Percentiles rank a stretch among this genome's conserved stretches.
Evolutionary conservation across 2,888 invertebrate genomes (phyloP).

Genomic region (Coremacera marginata): DNA sequence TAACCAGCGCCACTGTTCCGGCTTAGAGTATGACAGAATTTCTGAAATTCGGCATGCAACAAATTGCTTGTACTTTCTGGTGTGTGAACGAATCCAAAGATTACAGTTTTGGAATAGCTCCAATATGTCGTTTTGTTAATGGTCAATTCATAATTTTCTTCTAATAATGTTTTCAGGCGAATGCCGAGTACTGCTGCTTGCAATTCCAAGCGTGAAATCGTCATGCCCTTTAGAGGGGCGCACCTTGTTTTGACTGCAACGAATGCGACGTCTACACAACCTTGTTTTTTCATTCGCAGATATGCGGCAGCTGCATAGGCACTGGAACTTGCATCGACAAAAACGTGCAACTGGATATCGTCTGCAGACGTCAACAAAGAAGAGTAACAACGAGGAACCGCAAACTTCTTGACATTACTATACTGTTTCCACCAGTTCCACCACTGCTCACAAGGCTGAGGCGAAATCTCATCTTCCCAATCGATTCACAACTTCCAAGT

Average conservation of each 20-base stretch:
- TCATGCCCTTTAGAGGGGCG: background rate
- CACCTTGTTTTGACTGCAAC: background rate
- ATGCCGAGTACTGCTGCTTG: slow-evolving; percentile 43
- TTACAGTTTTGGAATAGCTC: slow-evolving; percentile 8
- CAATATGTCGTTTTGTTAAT: background rate
- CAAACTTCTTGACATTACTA: too few species aligned
- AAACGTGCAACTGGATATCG: too few species aligned
- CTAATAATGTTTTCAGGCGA: background rate
- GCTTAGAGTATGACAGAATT: slow-evolving; percentile 24
- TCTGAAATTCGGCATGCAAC: slow-evolving; percentile 39
- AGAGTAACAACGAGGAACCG: too few species aligned
- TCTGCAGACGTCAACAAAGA: too few species aligned
- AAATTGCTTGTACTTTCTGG: slow-evolving; percentile 33
- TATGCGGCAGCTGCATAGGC: background rate
- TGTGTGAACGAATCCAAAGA: slow-evolving; percentile 6
- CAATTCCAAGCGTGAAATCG: slow-evolving; percentile 36
- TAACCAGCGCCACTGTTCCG: slow-evolving; percentile 43
- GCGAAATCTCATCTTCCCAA: too few species aligned
- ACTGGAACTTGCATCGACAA: too few species aligned
- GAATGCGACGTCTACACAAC: background rate
- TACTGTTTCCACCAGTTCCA: too few species aligned
- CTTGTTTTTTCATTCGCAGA: background rate
- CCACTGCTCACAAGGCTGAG: too few species aligned
- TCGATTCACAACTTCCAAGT: too few species aligned
- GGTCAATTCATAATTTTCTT: slow-evolving; percentile 20